phyloP scores from a whole-genome alignment of 1,140 invertebrate species.

The Pogonus chalceus region DNA sequence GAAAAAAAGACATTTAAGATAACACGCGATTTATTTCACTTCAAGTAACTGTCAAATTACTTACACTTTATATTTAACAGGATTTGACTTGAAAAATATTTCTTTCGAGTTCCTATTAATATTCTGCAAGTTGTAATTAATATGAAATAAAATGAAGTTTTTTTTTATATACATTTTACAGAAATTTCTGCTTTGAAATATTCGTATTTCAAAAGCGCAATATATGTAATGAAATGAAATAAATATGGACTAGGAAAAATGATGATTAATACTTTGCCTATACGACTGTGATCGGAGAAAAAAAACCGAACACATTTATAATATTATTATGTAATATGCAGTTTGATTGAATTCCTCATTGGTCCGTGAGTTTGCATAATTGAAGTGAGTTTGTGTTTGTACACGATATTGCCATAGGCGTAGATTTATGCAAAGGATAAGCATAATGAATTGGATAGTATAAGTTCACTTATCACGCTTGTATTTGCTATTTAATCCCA shows the following conservation, averaged over 20 bases:
- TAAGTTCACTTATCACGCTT: neutral
- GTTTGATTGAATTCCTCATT: conserved; percentile 6
- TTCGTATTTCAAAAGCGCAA: no score
- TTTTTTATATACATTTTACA: no score
- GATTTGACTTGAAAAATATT: no score
- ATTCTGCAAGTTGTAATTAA: no score
- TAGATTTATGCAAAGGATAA: neutral
- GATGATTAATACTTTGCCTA: conserved; percentile 1
- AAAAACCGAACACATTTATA: neutral
- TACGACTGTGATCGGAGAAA: neutral
- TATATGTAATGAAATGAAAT: neutral
- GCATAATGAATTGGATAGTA: neutral
- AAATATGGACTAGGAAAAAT: neutral
- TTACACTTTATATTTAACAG: no score
- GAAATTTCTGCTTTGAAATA: no score
- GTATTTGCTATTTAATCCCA: no score
- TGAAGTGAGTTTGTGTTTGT: neutral
- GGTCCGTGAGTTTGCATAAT: conserved; percentile 5
- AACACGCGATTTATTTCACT: no score
- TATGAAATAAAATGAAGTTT: no score
- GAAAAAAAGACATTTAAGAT: neutral
- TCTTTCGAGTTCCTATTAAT: no score
- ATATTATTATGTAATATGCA: neutral
- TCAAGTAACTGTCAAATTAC: no score
- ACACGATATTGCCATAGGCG: neutral